A percentile compares a stretch with the other conserved stretches of the same genome.
phyloP scores from a whole-genome alignment of 2,797 vertebrate species.

The Dendrocincla tyrannina region DNA sequence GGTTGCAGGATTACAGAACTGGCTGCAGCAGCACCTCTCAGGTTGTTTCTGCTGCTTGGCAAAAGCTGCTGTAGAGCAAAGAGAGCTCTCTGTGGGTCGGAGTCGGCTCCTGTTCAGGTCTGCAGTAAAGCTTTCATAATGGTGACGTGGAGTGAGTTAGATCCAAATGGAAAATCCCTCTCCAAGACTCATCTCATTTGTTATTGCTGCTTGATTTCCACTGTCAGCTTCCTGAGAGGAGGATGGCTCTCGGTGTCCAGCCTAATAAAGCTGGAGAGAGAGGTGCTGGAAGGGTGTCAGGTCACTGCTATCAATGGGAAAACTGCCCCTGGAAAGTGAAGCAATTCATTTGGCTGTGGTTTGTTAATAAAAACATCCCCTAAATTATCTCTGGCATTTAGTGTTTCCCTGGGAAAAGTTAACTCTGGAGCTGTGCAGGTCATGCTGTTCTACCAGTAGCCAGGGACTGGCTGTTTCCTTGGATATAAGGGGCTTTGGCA shows the following conservation, averaged over 20 bases:
- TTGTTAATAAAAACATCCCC: not conserved
- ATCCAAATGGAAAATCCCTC: not conserved
- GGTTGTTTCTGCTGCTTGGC: not conserved
- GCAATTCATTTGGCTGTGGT: not conserved
- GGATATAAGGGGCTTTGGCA: not conserved
- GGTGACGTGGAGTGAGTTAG: not conserved
- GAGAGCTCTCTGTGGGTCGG: rapidly evolving
- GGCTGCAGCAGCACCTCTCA: not conserved
- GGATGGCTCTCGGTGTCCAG: not conserved
- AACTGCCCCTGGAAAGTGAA: not conserved
- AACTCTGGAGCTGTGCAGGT: not conserved
- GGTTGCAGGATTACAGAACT: not conserved
- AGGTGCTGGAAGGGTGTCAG: not conserved
- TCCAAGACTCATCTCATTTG: not conserved
- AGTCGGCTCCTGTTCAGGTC: not conserved
- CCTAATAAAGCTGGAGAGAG: not conserved
- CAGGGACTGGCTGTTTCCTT: not conserved
- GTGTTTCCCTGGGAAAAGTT: not conserved
- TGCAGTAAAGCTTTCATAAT: not conserved
- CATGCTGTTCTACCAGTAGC: not conserved
- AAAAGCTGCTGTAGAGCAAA: not conserved
- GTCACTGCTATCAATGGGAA: not conserved
- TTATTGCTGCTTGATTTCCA: not conserved
- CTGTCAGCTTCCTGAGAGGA: not conserved
- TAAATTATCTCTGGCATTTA: not conserved